phyloP scores from a whole-genome alignment of 2,888 invertebrate genomes.

The Megalurothrips usitatus region DNA sequence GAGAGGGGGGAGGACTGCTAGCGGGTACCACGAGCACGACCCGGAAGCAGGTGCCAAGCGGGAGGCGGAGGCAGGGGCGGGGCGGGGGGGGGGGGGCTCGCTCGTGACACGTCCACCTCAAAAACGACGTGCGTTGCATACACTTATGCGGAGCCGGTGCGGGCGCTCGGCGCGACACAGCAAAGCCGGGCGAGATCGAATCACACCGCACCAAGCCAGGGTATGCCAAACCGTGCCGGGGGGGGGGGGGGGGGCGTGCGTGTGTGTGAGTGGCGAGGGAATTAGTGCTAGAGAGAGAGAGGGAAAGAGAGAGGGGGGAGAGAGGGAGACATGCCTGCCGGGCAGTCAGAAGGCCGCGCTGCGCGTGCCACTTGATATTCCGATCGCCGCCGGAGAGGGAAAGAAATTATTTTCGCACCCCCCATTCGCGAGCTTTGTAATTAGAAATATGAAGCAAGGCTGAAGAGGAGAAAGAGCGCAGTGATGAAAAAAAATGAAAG shows the following conservation, averaged over 20 bases:
- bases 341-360: too few species aligned
- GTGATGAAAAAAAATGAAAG: too few species aligned
- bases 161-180: not conserved
- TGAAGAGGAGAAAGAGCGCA: too few species aligned
- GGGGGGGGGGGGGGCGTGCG: not conserved
- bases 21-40: not conserved
- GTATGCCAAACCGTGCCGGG: not conserved
- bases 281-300: too few species aligned
- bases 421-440: too few species aligned
- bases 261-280: not conserved
- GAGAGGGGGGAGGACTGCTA: not conserved
- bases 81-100: not conserved
- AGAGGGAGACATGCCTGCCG: too few species aligned
- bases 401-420: too few species aligned
- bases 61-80: too few species aligned
- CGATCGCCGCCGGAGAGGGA: too few species aligned
- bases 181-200: not conserved
- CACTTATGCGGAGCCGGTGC: not conserved
- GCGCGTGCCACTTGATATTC: too few species aligned
- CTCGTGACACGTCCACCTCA: conserved; percentile 8
- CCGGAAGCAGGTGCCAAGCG: not conserved
- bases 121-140: conserved; percentile 16
- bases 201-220: not conserved
- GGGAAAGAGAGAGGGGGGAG: too few species aligned
- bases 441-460: too few species aligned